Conservation (phyloP, 1,140 invertebrate species). For the Calliphora vicina region DNA sequence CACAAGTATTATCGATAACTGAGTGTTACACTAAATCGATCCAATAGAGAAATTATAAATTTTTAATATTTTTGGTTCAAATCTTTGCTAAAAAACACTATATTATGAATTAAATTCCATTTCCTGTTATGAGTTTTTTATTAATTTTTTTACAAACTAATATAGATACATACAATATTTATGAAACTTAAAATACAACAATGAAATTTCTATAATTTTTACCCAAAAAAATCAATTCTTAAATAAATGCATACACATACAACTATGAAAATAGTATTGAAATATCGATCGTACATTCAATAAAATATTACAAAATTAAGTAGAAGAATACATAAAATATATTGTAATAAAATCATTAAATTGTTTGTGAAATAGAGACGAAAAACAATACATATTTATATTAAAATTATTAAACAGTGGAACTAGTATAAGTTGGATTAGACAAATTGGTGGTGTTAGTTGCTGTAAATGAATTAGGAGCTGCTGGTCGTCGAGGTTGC, state of each 20-base stretch:
- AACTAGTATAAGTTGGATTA: neutral
- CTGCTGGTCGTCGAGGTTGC: constrained; percentile 68
- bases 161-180: too few relatives aligned
- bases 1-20: too few relatives aligned
- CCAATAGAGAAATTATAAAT: too few relatives aligned
- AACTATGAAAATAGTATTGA: neutral
- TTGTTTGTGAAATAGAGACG: neutral
- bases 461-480: neutral
- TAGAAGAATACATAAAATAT: constrained; percentile 7
- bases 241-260: neutral
- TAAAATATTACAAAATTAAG: constrained; percentile 7
- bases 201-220: neutral
- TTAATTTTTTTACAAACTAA: neutral
- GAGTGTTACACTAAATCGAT: too few relatives aligned
- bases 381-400: neutral
- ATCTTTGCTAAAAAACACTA: too few relatives aligned
- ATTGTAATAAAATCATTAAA: neutral
- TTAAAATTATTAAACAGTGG: neutral
- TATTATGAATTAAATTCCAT: neutral
- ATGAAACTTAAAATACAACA: neutral
- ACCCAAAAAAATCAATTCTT: neutral
- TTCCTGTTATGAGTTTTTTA: neutral
- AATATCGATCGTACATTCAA: neutral
- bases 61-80: too few relatives aligned
- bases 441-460: neutral